Percentiles rank a stretch among this genome's conserved stretches.
phyloP scores from a whole-genome alignment of 2,113 vertebrate species.

The Notarius lentiginosus region DNA sequence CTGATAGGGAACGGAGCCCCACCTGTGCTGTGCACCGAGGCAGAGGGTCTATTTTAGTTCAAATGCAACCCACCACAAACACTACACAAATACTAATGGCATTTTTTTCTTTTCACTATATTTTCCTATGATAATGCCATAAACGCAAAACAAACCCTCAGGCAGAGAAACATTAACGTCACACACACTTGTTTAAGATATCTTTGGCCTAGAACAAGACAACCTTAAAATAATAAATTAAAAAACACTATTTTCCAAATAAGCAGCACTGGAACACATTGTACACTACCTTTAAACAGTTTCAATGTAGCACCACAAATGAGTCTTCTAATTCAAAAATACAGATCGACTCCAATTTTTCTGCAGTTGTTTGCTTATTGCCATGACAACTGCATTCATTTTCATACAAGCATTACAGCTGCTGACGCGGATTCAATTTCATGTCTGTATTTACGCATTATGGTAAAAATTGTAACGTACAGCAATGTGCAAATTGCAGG shows the following conservation, averaged over 20 bases:
- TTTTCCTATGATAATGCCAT: neutral
- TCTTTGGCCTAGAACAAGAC: neutral
- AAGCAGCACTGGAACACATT: neutral
- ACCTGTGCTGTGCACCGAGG: neutral
- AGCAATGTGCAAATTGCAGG: neutral
- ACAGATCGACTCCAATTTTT: neutral
- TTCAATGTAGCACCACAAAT: neutral
- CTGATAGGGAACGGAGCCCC: neutral
- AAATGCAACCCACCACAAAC: neutral
- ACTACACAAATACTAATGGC: neutral
- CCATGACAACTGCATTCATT: conserved; percentile 18
- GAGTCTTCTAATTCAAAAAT: neutral
- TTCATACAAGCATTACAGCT: neutral
- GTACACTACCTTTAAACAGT: neutral
- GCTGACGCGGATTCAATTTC: neutral
- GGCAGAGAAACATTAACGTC: neutral
- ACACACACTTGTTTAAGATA: neutral
- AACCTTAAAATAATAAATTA: neutral
- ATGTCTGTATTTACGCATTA: neutral
- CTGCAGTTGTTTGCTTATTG: conserved; percentile 6
- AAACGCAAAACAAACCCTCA: neutral
- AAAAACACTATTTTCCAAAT: neutral
- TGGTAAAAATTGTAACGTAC: neutral
- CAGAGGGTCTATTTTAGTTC: neutral
- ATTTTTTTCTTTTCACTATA: neutral